A percentile compares a stretch with the other conserved stretches of the same genome.
phyloP scores from a whole-genome alignment of 1,140 invertebrate species.

The Rhagoletis pomonella region DNA sequence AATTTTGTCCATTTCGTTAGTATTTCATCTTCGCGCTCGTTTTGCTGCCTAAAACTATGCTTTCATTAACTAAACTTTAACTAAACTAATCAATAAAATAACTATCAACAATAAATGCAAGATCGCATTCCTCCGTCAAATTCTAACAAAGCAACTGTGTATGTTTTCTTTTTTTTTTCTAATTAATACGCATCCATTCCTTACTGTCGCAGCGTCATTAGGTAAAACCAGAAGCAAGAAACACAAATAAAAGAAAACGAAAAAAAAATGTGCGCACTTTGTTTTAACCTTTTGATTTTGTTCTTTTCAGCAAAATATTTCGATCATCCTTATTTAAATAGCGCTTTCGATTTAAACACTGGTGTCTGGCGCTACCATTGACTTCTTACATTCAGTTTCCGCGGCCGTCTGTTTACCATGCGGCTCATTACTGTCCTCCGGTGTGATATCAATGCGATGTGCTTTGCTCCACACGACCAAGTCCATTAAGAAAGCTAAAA shows the following conservation, averaged over 20 bases:
- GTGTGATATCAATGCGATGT: constrained; percentile 82
- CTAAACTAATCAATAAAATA: constrained; percentile 46
- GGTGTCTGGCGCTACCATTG: constrained; percentile 62
- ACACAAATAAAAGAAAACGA: background rate
- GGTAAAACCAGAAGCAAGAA: background rate
- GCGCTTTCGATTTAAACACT: constrained; percentile 62
- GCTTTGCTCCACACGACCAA: constrained; percentile 89
- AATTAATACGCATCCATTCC: background rate
- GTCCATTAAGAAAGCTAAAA: constrained; percentile 88
- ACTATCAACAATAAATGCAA: constrained; percentile 48
- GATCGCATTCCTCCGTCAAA: constrained; percentile 37
- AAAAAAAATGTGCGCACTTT: background rate
- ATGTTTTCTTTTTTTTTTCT: background rate
- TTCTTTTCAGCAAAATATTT: constrained; percentile 19
- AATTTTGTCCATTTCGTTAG: background rate
- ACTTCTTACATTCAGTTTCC: constrained; percentile 57
- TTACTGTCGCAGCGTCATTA: background rate
- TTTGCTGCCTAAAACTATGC: constrained; percentile 25
- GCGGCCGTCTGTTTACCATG: constrained; percentile 18
- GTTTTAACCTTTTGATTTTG: background rate
- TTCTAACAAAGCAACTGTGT: constrained; percentile 13
- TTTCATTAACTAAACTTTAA: constrained; percentile 48
- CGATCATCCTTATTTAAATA: background rate
- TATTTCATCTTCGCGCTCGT: background rate
- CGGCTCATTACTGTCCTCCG: constrained; percentile 69